Percentiles rank a stretch among this genome's conserved stretches.
Evolutionary conservation across 2,888 invertebrate genomes (phyloP).

Genomic region (Ptychoptera contaminata): DNA sequence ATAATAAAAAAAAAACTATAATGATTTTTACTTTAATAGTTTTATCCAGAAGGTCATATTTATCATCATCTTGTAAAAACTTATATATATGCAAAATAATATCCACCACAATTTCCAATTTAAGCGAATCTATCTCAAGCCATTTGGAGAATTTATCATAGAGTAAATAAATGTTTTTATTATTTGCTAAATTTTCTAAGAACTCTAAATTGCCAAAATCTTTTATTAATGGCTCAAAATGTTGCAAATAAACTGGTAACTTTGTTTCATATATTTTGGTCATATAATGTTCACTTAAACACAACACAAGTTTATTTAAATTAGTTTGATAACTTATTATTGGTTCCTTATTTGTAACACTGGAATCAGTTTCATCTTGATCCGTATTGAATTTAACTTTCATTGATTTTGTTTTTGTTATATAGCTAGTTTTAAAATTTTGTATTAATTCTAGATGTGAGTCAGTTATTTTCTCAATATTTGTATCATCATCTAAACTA

Average conservation of each 20-base stretch:
- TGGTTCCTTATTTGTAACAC: conserved; percentile 10
- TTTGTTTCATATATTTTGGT: conserved; percentile 33
- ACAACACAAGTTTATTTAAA: conserved; percentile 32
- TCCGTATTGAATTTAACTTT: conserved; percentile 38
- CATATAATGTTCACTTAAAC: conserved; percentile 37
- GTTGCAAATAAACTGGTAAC: conserved; percentile 33
- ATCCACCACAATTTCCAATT: conserved; percentile 39
- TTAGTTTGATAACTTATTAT: conserved; percentile 30
- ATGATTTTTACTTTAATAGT: conserved; percentile 36
- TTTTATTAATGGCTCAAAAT: conserved; percentile 36
- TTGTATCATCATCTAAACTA: conserved; percentile 12
- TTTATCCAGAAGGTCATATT: conserved; percentile 36
- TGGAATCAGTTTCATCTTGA: conserved; percentile 11
- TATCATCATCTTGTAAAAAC: conserved; percentile 37
- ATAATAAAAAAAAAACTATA: neutral
- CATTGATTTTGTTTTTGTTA: conserved; percentile 30
- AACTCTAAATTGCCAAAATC: conserved; percentile 40
- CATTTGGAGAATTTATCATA: conserved; percentile 26
- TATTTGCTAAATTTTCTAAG: conserved; percentile 30
- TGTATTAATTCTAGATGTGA: conserved; percentile 32
- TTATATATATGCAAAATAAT: conserved; percentile 44
- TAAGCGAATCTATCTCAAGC: conserved; percentile 34
- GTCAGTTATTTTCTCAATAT: conserved; percentile 16
- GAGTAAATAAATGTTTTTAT: conserved; percentile 18
- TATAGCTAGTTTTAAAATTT: conserved; percentile 21